Base-by-base conservation (phyloP, 2,888 invertebrate species). In the Habrosyne pyritoides region DNA sequence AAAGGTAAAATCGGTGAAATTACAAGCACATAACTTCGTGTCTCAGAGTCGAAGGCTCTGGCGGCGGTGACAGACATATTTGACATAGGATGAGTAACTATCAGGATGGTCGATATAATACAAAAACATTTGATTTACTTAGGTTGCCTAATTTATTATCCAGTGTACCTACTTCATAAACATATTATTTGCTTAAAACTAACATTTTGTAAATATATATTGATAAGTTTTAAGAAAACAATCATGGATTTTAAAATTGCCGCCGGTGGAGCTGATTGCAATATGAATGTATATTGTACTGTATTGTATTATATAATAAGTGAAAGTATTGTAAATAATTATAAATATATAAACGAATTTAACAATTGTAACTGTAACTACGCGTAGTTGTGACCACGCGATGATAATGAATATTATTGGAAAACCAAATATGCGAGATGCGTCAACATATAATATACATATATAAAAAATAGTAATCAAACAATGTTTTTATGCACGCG, bases 331-430 rank as follows among this genome's bases (percentile, higher is more conserved):
- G 90, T 91, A 91, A 78, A 91, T 89, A 50, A 12, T 28, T 18
- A 28, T 50, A 91, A 81, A 86, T 90, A 89, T 87, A 89, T 90
- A 89, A 90, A 91, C 90, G 91, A 91, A 91, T 91, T 91, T 91
- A 89, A 87, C 77, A 85, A 86, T 81, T 81, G 76, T 86, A 86
- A 83, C 73, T 69, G 74, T 80, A 77, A 75, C 69, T 78, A 79
- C 68, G 55, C 61, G 75, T 86, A 82, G 79, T 73, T 75, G 68
- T 66, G 67, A 81, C 81, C 81, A 83, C 82, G 82, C 77, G 62
- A 54, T 52, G 64, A 57, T 54, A 53, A 54, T n/a, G n/a, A 42
- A 60, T 60, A 63, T 55, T 61, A 60, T 60, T 59, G 49, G 48
- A 55, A 52, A 56, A 52, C 42, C 57, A 55, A 63, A 69, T 69